phyloP scores from a whole-genome alignment of 2,797 vertebrate species.

The Danio tinwini region DNA sequence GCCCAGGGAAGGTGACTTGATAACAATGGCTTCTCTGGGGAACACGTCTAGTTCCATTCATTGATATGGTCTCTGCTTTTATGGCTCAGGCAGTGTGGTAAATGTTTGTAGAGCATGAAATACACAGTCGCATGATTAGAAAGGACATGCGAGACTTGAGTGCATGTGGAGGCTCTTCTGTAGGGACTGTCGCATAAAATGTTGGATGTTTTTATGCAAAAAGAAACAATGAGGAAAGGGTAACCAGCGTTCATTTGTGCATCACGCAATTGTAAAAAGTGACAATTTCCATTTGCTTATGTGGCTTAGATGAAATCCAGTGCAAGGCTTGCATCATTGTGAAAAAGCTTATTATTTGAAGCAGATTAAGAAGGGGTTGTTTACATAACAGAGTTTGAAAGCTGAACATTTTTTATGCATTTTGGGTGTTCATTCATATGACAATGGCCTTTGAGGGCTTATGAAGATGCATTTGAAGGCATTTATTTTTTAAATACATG shows the following conservation, averaged over 20 bases:
- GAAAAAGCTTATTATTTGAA: conserved; percentile 22
- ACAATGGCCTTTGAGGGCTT: background rate
- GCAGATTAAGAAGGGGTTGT: background rate
- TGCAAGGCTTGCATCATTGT: background rate
- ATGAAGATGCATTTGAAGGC: no score
- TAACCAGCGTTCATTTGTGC: conserved; percentile 1
- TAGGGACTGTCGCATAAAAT: conserved; percentile 21
- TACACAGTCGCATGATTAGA: conserved; percentile 43
- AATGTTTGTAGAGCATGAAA: conserved; percentile 46
- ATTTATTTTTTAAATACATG: no score
- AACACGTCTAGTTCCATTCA: conserved; percentile 31
- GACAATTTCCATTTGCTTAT: background rate
- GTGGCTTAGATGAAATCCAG: conserved; percentile 19
- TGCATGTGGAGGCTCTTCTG: conserved; percentile 14
- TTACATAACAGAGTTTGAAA: background rate
- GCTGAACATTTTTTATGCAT: background rate
- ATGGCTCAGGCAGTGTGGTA: conserved; percentile 35
- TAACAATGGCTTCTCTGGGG: conserved; percentile 40
- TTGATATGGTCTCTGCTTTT: conserved; percentile 24
- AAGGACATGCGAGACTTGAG: conserved; percentile 14
- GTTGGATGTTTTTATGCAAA: conserved; percentile 33
- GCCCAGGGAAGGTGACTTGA: conserved; percentile 52
- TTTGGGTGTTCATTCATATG: background rate
- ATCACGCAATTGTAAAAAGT: background rate
- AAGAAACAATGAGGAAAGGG: conserved; percentile 29